These are phyloP conservation scores for Heliconius cydno DNA, from an alignment of 2,888 invertebrate genomes.

Conservation along the genomic window DNA sequence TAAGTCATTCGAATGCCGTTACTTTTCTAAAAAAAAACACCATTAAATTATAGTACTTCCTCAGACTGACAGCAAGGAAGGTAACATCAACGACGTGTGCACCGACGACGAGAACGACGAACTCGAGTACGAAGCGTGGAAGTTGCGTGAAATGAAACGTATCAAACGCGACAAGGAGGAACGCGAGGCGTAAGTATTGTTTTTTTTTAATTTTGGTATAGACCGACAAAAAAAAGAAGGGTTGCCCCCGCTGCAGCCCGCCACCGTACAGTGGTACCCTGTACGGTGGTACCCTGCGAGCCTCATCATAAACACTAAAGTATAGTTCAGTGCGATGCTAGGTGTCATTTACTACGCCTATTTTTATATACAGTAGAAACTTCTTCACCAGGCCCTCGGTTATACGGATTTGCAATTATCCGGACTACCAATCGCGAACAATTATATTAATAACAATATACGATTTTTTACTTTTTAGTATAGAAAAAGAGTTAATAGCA, in stretches of 20 bases:
- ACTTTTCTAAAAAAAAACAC: not conserved
- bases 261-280: no score
- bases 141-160: conserved; percentile 96
- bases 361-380: no score
- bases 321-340: no score
- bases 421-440: no score
- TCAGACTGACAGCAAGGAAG: conserved; percentile 87
- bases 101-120: conserved; percentile 98
- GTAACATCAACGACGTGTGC: conserved; percentile 92
- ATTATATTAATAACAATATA: not conserved
- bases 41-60: conserved; percentile 7
- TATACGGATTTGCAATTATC: no score
- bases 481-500: conserved; percentile 93
- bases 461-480: conserved; percentile 73
- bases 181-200: conserved; percentile 90
- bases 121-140: conserved; percentile 98
- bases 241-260: no score
- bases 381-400: no score
- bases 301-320: no score
- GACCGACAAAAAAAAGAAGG: no score
- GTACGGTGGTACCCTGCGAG: no score
- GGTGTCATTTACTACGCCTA: no score
- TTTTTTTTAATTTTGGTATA: not conserved
- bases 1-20: not conserved
- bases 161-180: conserved; percentile 98